Base-by-base conservation (phyloP, 2,888 invertebrate species). In the Ditula angustiorana region DNA sequence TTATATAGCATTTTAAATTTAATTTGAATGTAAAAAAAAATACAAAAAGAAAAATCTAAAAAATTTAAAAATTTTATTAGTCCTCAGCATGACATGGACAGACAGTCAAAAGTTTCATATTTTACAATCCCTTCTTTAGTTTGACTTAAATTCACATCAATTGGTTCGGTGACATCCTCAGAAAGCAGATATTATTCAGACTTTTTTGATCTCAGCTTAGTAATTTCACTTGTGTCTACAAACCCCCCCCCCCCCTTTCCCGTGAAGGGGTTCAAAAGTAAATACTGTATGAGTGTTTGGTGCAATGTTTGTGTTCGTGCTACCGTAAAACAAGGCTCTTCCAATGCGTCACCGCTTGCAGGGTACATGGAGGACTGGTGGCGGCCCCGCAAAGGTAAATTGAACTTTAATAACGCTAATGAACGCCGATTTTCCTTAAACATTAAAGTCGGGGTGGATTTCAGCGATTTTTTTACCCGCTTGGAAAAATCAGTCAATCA, bases 281-380 rank as follows among this genome's bases (percentile, higher is more conserved):
- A 91, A 92, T 92, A 90, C 92, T 91, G 92, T 90, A 80, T 85
- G 87, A 90, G 89, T 89, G 79, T 86, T 80, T 82, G 91, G 90
- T 91, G 89, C 87, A 85, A 88, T 89, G 87, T 92, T 90, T 93
- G 90, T 93, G 92, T 93, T 93, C 90, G 93, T 93, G 93, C 93
- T 93, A 91, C 92, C 92, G 88, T 92, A 93, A 90, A 89, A 80
- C 85, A 93, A 93, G 93, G 93, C 93, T 95, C 95, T 95, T 95
- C 94, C 94, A 95, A 95, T 95, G 97, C 97, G 95, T 96, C 96
- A 94, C 95, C 96, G 94, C 96, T 97, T 96, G 96, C 97, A 98
- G 97, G 97, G 96, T 98, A 97, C 96, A 97, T 97, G 96, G 98
- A 98, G 96, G 97, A 98, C 95, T 98, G 98, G 98, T 98, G 97